A percentile compares a stretch with the other conserved stretches of the same genome.
phyloP scores from a whole-genome alignment of 2,888 invertebrate genomes.

The Rhagium mordax region DNA sequence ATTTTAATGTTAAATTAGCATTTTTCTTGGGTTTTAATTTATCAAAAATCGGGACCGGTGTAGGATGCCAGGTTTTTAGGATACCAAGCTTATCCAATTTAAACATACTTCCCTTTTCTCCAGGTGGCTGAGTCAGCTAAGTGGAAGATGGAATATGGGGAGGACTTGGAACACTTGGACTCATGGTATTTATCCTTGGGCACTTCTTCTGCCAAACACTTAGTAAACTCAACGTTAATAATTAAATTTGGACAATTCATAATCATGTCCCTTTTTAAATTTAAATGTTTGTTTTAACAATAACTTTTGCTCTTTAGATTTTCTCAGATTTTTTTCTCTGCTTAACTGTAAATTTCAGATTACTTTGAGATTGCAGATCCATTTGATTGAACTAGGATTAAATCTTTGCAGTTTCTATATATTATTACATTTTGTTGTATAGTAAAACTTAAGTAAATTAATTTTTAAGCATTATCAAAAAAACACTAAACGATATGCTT shows the following conservation, averaged over 20 bases:
- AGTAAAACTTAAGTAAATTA: conserved; percentile 52
- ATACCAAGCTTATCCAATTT: conserved; percentile 68
- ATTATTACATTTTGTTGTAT: conserved; percentile 50
- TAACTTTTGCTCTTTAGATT: conserved; percentile 53
- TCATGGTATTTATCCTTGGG: conserved; percentile 75
- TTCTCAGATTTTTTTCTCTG: conserved; percentile 50
- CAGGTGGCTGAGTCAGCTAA: conserved; percentile 71
- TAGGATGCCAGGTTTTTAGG: conserved; percentile 69
- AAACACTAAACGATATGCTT: conserved; percentile 47
- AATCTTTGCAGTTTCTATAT: conserved; percentile 57
- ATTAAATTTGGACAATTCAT: conserved; percentile 49
- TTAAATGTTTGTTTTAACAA: conserved; percentile 44
- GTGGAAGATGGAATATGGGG: conserved; percentile 59
- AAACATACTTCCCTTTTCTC: conserved; percentile 73
- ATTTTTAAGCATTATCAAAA: conserved; percentile 52
- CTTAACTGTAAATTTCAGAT: conserved; percentile 68
- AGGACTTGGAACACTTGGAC: conserved; percentile 64
- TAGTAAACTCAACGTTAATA: conserved; percentile 64
- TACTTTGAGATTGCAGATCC: conserved; percentile 69
- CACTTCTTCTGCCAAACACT: conserved; percentile 68
- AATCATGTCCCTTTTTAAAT: conserved; percentile 51
- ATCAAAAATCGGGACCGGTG: conserved; percentile 61
- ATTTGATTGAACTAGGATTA: conserved; percentile 68
- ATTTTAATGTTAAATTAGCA: conserved; percentile 37
- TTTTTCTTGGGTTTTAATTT: conserved; percentile 45